phyloP scores from a whole-genome alignment of 1,140 invertebrate genomes.

The Triops cancriformis region DNA sequence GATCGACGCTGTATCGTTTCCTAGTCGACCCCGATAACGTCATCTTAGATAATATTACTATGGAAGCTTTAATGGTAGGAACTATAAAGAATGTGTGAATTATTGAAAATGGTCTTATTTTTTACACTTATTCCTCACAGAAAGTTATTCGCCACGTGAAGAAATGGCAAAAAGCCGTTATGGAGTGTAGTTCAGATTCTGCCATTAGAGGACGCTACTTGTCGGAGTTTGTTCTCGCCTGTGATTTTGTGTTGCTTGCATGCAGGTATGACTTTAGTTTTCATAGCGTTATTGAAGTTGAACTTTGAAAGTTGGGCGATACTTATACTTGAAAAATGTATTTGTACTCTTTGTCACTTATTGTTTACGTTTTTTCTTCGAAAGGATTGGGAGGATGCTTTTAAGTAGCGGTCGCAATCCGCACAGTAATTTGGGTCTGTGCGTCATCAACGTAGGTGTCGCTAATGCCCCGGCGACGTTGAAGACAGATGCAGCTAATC shows the following conservation, averaged over 20 bases:
- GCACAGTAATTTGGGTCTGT: slow-evolving; percentile 50
- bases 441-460: slow-evolving; percentile 54
- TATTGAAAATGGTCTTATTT: no score
- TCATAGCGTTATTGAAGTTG: neutral
- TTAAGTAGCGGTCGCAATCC: slow-evolving; percentile 53
- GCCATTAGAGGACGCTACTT: slow-evolving; percentile 43
- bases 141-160: slow-evolving; percentile 52
- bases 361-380: slow-evolving; percentile 27
- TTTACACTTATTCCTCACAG: slow-evolving; percentile 38
- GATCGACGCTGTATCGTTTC: slow-evolving; percentile 54
- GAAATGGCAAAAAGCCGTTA: slow-evolving; percentile 40
- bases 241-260: slow-evolving; percentile 53
- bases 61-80: slow-evolving; percentile 51
- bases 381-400: slow-evolving; percentile 50
- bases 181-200: slow-evolving; percentile 41
- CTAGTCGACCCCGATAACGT: slow-evolving; percentile 54
- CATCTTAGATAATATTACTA: slow-evolving; percentile 49
- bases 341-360: neutral
- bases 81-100: no score
- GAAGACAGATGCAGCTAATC: slow-evolving; percentile 57
- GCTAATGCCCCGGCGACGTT: slow-evolving; percentile 52
- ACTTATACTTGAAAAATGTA: no score
- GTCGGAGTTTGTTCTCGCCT: slow-evolving; percentile 50
- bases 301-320: slow-evolving; percentile 18
- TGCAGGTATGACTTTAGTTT: slow-evolving; percentile 42